phyloP scores from a whole-genome alignment of 2,797 vertebrate genomes.

The Sylvia borin region DNA sequence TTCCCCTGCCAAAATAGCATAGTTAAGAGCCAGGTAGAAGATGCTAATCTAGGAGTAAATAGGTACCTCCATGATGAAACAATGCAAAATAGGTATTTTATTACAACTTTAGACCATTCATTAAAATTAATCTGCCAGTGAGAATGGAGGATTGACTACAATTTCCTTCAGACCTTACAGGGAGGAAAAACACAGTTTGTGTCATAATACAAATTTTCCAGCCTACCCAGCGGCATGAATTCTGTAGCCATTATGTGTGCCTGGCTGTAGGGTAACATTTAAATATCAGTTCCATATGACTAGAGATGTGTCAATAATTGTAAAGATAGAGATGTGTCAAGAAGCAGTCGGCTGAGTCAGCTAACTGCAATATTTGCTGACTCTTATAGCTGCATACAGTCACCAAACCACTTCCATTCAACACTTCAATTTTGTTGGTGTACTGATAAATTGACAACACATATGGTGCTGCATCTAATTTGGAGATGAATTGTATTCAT shows the following conservation, averaged over 20 bases:
- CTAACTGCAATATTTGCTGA: conserved; percentile 50
- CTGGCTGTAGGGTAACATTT: not conserved
- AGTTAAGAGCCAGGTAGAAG: conserved; percentile 23
- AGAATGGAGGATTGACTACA: conserved; percentile 52
- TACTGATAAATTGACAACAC: conserved; percentile 31
- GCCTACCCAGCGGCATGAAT: not conserved
- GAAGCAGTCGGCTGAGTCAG: conserved; percentile 53
- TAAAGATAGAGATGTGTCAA: conserved; percentile 41
- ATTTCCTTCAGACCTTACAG: conserved; percentile 57
- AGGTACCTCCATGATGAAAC: conserved; percentile 4
- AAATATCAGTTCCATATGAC: conserved; percentile 34
- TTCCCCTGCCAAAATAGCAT: not conserved
- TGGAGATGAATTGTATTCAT: conserved; percentile 30
- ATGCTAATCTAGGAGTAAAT: conserved; percentile 11
- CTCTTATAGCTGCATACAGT: not conserved
- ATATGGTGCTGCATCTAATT: conserved; percentile 20
- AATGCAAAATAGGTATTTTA: conserved; percentile 45
- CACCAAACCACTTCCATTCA: not conserved
- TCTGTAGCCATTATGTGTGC: not conserved
- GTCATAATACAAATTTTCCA: conserved; percentile 55
- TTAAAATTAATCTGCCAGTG: conserved; percentile 70
- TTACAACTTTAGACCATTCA: conserved; percentile 51
- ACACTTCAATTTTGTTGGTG: conserved; percentile 15
- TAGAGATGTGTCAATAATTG: conserved; percentile 37
- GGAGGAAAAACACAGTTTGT: conserved; percentile 65